A percentile compares a stretch with the other conserved stretches of the same genome.
These are phyloP conservation scores for Montifringilla adamsi DNA, from an alignment of 2,113 vertebrate genomes.

Conservation along the genomic window DNA sequence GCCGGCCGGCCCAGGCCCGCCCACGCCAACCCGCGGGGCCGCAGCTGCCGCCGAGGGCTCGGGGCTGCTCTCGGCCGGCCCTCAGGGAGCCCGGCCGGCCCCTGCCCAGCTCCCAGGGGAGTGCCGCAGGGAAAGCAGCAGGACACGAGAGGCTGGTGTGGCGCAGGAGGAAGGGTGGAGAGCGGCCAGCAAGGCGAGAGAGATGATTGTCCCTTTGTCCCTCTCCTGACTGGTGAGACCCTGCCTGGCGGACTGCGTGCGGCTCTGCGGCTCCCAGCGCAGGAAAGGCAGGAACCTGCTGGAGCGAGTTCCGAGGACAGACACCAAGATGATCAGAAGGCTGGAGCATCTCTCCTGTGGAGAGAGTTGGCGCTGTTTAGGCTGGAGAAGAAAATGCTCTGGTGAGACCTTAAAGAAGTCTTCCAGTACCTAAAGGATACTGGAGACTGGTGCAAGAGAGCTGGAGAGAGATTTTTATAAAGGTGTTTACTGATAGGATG, in stretches of 20 bases:
- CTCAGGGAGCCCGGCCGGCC: background rate
- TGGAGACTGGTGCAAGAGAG: background rate
- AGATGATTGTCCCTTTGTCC: too few species aligned
- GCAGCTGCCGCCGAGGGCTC: accelerated
- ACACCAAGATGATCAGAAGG: background rate
- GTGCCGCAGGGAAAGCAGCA: accelerated
- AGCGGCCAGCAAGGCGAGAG: too few species aligned
- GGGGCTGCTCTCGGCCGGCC: background rate
- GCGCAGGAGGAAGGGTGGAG: accelerated
- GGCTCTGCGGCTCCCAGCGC: background rate
- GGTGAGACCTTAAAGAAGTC: background rate
- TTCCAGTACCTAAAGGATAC: background rate
- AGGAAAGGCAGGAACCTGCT: background rate
- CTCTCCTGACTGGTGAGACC: background rate
- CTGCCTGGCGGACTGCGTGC: too few species aligned
- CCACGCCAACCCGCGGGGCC: accelerated
- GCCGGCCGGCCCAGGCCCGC: accelerated
- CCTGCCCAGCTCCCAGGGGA: accelerated
- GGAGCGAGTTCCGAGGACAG: background rate
- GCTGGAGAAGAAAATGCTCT: background rate
- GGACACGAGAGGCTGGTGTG: accelerated
- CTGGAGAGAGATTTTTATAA: background rate
- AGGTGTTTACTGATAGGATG: background rate
- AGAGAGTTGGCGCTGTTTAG: background rate
- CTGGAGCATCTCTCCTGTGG: background rate